Evolutionary conservation across 1,140 invertebrate genomes (phyloP).

Genomic region (Xylocopa sonorina): DNA sequence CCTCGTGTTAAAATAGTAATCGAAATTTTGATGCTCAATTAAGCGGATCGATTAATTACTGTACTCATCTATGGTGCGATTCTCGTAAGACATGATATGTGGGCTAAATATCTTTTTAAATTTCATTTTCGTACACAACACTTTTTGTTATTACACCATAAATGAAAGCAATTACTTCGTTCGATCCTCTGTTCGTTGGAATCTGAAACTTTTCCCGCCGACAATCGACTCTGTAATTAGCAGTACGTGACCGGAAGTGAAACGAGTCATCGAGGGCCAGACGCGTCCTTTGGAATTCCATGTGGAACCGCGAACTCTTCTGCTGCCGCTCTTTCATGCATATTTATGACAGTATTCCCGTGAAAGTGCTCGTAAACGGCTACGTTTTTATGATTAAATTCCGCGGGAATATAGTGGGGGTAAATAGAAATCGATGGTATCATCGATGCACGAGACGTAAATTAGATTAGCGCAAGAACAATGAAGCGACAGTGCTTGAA

Average conservation of each 20-base stretch:
- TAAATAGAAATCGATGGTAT: slow-evolving; percentile 11
- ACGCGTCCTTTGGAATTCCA: neutral
- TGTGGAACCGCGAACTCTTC: neutral
- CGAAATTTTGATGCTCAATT: no score
- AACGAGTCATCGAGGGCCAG: neutral
- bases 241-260: slow-evolving; percentile 19
- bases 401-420: no score
- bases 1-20: no score
- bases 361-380: slow-evolving; percentile 14
- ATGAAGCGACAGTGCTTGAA: neutral
- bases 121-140: no score
- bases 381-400: neutral
- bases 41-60: no score
- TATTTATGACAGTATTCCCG: slow-evolving; percentile 30
- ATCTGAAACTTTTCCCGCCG: neutral
- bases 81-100: no score
- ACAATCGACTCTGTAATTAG: neutral
- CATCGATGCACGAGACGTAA: neutral
- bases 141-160: no score
- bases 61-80: no score
- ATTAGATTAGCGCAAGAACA: neutral
- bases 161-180: no score
- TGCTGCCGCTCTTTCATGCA: neutral
- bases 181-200: no score
- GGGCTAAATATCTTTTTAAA: no score